phyloP scores from a whole-genome alignment of 1,140 invertebrate genomes.

The Odontomachus brunneus region DNA sequence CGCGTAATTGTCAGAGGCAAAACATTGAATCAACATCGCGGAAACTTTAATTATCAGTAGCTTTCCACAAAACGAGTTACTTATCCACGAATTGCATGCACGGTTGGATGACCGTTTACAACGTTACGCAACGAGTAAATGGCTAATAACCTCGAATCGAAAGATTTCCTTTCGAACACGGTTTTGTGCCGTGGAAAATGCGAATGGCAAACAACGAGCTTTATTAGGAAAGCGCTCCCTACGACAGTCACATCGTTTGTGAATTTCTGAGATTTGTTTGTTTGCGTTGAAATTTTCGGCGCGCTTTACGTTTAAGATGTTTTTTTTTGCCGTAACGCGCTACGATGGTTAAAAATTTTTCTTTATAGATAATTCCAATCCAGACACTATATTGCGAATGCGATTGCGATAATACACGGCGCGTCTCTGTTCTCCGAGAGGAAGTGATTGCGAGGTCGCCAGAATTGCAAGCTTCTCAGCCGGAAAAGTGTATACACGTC shows the following conservation, averaged over 20 bases:
- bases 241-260: too few relatives aligned
- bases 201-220: not conserved
- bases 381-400: not conserved
- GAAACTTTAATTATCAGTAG: constrained; percentile 60
- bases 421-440: constrained; percentile 10
- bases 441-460: constrained; percentile 43
- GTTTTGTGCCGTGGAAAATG: constrained; percentile 20
- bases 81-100: constrained; percentile 48
- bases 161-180: constrained; percentile 51
- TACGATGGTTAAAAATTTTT: too few relatives aligned
- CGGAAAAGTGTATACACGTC: constrained; percentile 58
- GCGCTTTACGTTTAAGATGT: too few relatives aligned
- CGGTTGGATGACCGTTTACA: constrained; percentile 44
- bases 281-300: not conserved
- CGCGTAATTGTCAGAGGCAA: constrained; percentile 29
- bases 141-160: constrained; percentile 48
- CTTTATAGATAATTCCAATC: too few relatives aligned
- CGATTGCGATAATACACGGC: constrained; percentile 33
- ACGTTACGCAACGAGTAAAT: constrained; percentile 45
- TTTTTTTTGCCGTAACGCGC: too few relatives aligned
- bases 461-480: constrained; percentile 35
- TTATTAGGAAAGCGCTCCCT: constrained; percentile 27
- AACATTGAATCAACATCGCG: constrained; percentile 44
- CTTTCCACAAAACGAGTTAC: constrained; percentile 38
- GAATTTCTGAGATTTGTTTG: not conserved